These are phyloP conservation scores for Piprites chloris DNA, from an alignment of 2,113 vertebrate species.

Conservation along the genomic window DNA sequence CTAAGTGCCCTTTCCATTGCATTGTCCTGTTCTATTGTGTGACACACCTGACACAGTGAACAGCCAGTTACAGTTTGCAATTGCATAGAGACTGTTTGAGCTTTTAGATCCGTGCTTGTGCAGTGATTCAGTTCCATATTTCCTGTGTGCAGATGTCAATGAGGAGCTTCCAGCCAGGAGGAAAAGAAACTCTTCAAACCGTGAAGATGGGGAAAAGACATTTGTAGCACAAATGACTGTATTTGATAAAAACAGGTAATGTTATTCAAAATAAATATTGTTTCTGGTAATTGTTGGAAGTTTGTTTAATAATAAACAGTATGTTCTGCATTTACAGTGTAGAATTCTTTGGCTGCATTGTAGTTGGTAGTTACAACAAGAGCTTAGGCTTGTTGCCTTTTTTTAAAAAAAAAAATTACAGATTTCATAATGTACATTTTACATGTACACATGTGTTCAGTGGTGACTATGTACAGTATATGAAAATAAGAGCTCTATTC, in stretches of 20 bases:
- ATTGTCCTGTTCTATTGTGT: not conserved
- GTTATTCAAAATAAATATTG: not conserved
- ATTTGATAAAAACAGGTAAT: slow-evolving; percentile 98
- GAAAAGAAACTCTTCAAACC: slow-evolving; percentile 87
- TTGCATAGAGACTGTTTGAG: not conserved
- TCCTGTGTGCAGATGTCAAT: slow-evolving; percentile 83
- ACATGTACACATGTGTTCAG: not conserved
- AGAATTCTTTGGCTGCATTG: not conserved
- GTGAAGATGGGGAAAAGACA: slow-evolving; percentile 89
- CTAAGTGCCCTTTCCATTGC: not conserved
- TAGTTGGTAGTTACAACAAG: not conserved
- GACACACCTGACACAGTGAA: not conserved
- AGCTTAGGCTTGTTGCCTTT: not conserved
- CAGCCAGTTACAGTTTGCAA: not conserved
- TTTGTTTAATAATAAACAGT: not conserved
- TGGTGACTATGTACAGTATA: not conserved
- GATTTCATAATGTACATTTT: not conserved
- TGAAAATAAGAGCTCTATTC: not conserved
- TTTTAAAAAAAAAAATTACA: not conserved
- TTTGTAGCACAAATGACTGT: slow-evolving; percentile 98
- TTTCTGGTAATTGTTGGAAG: not conserved
- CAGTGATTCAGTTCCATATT: not conserved
- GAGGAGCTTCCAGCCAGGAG: slow-evolving; percentile 89
- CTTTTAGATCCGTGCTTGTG: not conserved
- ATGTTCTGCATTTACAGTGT: not conserved